Evolutionary conservation across 2,797 vertebrate genomes (phyloP).

Genomic region (Apogon talboti): DNA sequence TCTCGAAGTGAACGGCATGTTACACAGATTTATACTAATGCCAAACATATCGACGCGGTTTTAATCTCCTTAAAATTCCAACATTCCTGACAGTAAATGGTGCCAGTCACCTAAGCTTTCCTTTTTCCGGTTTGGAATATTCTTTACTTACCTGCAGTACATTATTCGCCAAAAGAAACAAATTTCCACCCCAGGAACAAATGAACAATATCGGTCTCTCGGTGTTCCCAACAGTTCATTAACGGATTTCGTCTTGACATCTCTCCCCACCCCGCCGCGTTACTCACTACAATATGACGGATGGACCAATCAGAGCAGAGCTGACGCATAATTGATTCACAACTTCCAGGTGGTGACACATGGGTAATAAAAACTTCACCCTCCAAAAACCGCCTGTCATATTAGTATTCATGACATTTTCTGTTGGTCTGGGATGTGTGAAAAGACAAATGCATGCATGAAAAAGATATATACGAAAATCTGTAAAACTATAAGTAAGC

Average conservation of each 20-base stretch:
- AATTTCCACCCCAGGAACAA: conserved; percentile 26
- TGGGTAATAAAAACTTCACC: too few relatives aligned
- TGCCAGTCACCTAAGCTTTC: background rate
- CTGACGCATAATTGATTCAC: conserved; percentile 64
- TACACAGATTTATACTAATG: background rate
- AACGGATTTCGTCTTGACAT: conserved; percentile 27
- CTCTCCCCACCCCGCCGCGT: conserved; percentile 23
- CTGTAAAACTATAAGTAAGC: too few relatives aligned
- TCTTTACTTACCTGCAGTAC: conserved; percentile 74
- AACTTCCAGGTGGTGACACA: conserved; percentile 21
- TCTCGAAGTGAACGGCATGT: background rate
- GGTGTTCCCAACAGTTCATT: conserved; percentile 39
- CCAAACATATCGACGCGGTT: conserved; percentile 7
- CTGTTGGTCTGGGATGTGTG: too few relatives aligned
- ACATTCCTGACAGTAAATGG: conserved; percentile 3
- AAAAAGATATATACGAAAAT: too few relatives aligned
- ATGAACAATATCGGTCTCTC: conserved; percentile 23
- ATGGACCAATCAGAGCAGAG: conserved; percentile 64
- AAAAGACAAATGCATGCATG: too few relatives aligned
- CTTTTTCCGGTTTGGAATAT: background rate
- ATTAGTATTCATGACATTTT: too few relatives aligned
- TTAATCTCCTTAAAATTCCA: conserved; percentile 37
- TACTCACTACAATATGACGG: conserved; percentile 9
- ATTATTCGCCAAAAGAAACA: conserved; percentile 52
- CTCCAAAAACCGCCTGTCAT: too few relatives aligned